A percentile compares a stretch with the other conserved stretches of the same genome.
These are phyloP conservation scores for Neotoma lepida DNA, from an alignment of 2,113 vertebrate genomes.

Conservation along the genomic window DNA sequence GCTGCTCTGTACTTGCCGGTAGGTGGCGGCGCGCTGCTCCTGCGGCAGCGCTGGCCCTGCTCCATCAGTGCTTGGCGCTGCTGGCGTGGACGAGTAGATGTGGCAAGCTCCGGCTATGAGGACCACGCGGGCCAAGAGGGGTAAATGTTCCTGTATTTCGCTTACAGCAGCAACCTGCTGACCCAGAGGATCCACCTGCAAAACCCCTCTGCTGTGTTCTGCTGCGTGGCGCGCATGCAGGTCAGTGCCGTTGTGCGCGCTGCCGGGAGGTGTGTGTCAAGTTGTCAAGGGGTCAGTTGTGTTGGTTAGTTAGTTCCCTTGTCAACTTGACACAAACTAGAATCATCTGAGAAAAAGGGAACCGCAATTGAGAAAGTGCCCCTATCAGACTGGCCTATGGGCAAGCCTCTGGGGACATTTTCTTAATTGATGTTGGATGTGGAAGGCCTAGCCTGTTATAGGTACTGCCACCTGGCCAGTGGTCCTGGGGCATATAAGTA, in stretches of 20 bases:
- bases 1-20: not conserved
- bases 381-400: not conserved
- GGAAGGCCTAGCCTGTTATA: not conserved
- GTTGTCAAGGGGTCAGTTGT: not conserved
- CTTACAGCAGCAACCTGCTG: slow-evolving; percentile 88
- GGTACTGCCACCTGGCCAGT: not conserved
- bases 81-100: not conserved
- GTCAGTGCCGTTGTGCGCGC: slow-evolving; percentile 71
- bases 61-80: not conserved
- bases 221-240: slow-evolving; percentile 82
- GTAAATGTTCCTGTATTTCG: slow-evolving; percentile 83
- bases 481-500: too few relatives aligned
- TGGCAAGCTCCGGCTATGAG: slow-evolving; percentile 11
- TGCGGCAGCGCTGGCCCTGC: rapidly evolving
- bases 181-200: slow-evolving; percentile 82
- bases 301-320: not conserved
- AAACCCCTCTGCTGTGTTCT: slow-evolving; percentile 82
- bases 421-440: not conserved
- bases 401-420: not conserved
- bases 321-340: not conserved
- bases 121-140: not conserved
- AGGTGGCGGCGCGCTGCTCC: rapidly evolving
- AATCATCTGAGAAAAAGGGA: not conserved
- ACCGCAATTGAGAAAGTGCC: not conserved
- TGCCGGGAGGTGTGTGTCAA: too few relatives aligned